These are phyloP conservation scores for Sepioteuthis lessoniana DNA, from an alignment of 2,888 invertebrate species.

Conservation along the genomic window DNA sequence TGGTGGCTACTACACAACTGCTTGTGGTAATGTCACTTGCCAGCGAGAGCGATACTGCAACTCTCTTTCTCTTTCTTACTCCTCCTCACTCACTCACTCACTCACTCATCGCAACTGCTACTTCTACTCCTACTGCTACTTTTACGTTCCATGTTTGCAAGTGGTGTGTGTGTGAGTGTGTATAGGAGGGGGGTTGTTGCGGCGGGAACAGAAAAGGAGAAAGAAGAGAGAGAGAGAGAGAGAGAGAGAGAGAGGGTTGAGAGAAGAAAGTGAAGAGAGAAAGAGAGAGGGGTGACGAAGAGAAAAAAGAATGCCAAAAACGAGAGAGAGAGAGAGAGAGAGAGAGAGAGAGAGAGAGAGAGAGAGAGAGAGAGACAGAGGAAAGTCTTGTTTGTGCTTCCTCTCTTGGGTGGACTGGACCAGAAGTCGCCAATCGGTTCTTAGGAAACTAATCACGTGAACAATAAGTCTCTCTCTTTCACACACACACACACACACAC, in stretches of 20 bases:
- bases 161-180: neutral
- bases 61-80: slow-evolving; percentile 8
- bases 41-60: slow-evolving; percentile 20
- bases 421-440: neutral
- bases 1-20: slow-evolving; percentile 33
- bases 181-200: neutral
- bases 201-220: neutral
- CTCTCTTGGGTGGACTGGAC: neutral
- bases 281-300: neutral
- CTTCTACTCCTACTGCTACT: neutral
- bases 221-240: neutral
- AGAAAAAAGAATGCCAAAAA: neutral
- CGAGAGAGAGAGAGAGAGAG: too few species aligned
- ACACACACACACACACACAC: neutral
- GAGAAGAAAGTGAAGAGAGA: neutral
- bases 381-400: neutral
- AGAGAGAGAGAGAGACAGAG: neutral
- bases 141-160: neutral
- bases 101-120: neutral
- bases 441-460: slow-evolving; percentile 20
- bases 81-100: neutral
- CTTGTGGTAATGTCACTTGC: slow-evolving; percentile 23
- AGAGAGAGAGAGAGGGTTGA: neutral
- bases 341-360: neutral
- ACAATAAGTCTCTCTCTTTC: neutral